Conservation (phyloP, 1,140 invertebrate genomes). For the Probaryconus sp. region DNA sequence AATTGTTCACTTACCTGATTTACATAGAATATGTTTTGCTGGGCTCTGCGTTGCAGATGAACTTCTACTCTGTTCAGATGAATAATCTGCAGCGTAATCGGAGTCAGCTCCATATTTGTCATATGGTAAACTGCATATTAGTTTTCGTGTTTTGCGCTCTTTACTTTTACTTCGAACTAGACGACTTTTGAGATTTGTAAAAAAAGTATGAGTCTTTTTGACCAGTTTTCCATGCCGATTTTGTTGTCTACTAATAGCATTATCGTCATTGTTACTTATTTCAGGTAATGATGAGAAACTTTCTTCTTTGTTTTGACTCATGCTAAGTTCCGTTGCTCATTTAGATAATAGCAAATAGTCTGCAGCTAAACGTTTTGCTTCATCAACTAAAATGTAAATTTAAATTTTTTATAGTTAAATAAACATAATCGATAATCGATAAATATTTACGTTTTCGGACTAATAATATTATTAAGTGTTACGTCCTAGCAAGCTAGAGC, state of each 20-base stretch:
- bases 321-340: too few species aligned
- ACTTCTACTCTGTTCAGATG: slow-evolving; percentile 82
- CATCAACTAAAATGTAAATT: too few species aligned
- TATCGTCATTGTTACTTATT: too few species aligned
- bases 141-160: slow-evolving; percentile 78
- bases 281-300: too few species aligned
- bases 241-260: slow-evolving; percentile 64
- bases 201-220: slow-evolving; percentile 85
- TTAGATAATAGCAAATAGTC: too few species aligned
- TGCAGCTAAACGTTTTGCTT: too few species aligned
- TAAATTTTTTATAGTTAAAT: too few species aligned
- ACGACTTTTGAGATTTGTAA: slow-evolving; percentile 83
- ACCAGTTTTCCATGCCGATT: slow-evolving; percentile 79
- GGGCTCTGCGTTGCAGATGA: slow-evolving; percentile 85
- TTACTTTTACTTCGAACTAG: slow-evolving; percentile 82
- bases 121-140: slow-evolving; percentile 71
- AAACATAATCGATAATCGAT: too few species aligned
- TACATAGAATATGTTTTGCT: slow-evolving; percentile 78
- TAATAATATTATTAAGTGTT: too few species aligned
- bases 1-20: slow-evolving; percentile 72
- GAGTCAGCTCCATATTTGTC: slow-evolving; percentile 75
- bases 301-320: too few species aligned
- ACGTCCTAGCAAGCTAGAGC: too few species aligned
- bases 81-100: slow-evolving; percentile 86
- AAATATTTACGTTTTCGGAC: too few species aligned